These are phyloP conservation scores for Cosmorhoe ocellata DNA, from an alignment of 2,888 invertebrate genomes.

Conservation along the genomic window DNA sequence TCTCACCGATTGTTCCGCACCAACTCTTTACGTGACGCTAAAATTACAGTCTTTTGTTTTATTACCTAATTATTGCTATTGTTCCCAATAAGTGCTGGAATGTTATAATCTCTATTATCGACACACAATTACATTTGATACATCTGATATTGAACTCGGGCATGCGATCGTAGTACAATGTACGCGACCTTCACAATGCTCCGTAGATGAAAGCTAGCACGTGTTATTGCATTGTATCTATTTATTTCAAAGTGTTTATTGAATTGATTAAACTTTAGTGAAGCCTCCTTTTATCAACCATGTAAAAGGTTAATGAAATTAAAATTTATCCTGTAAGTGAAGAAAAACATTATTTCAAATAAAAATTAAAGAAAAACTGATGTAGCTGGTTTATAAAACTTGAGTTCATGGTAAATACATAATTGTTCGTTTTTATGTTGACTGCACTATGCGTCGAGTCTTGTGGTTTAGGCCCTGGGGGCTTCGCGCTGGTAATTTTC, in stretches of 20 bases:
- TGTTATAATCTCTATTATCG: constrained; percentile 50
- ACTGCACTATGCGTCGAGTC: constrained; percentile 52
- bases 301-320: neutral
- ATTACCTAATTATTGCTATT: constrained; percentile 78
- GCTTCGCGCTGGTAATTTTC: constrained; percentile 66
- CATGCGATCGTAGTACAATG: constrained; percentile 29
- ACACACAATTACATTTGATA: constrained; percentile 45
- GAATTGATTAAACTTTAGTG: neutral
- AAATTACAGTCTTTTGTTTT: constrained; percentile 77
- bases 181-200: constrained; percentile 25
- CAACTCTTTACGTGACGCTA: constrained; percentile 68
- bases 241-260: neutral
- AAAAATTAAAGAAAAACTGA: constrained; percentile 46
- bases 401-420: constrained; percentile 49
- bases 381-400: constrained; percentile 58
- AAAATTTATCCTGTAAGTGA: neutral
- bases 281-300: neutral
- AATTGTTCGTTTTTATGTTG: constrained; percentile 68
- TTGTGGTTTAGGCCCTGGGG: constrained; percentile 70
- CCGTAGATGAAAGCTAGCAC: constrained; percentile 22
- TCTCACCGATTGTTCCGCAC: constrained; percentile 67
- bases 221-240: constrained; percentile 21
- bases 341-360: constrained; percentile 9
- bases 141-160: constrained; percentile 34
- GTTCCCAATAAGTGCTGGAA: constrained; percentile 63